A percentile compares a stretch with the other conserved stretches of the same genome.
Conservation (phyloP, 2,888 invertebrate species). For the Diadromus collaris region DNA sequence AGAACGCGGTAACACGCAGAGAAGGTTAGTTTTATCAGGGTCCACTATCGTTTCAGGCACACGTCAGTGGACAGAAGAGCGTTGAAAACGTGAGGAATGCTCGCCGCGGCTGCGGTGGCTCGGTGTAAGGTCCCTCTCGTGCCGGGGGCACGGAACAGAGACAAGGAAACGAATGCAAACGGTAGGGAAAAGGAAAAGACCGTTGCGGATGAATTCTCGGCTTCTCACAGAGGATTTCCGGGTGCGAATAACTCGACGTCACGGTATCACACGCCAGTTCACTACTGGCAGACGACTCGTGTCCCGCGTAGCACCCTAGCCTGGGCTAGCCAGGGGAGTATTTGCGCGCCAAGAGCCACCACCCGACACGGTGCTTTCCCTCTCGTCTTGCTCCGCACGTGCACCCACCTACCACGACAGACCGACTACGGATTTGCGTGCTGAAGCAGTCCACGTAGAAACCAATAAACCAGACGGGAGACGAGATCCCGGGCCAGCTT, state of each 20-base stretch:
- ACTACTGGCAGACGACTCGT: slow-evolving; percentile 55
- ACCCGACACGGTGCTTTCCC: slow-evolving; percentile 44
- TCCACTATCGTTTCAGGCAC: slow-evolving; percentile 63
- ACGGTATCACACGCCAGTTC: slow-evolving; percentile 62
- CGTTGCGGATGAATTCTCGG: slow-evolving; percentile 69
- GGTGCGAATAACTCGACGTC: slow-evolving; percentile 74
- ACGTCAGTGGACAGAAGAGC: slow-evolving; percentile 68
- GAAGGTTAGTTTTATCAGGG: slow-evolving; percentile 70
- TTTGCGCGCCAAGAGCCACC: slow-evolving; percentile 55
- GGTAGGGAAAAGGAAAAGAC: slow-evolving; percentile 45
- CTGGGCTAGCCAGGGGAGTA: slow-evolving; percentile 46
- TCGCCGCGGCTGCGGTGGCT: slow-evolving; percentile 46
- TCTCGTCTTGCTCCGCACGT: slow-evolving; percentile 36
- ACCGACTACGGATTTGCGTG: slow-evolving; percentile 50
- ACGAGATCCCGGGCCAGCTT: slow-evolving; percentile 55
- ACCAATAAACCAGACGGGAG: slow-evolving; percentile 67
- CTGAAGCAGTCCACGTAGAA: slow-evolving; percentile 65
- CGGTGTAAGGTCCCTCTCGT: slow-evolving; percentile 42
- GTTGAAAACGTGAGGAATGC: slow-evolving; percentile 74
- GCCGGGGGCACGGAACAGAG: slow-evolving; percentile 49
- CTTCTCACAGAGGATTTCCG: slow-evolving; percentile 64
- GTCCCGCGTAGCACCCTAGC: slow-evolving; percentile 29
- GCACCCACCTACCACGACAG: slow-evolving; percentile 41
- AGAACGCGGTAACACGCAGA: slow-evolving; percentile 56
- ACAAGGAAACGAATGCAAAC: slow-evolving; percentile 57